Base-by-base conservation (phyloP, 2,888 invertebrate species). In the Microctonus brassicae region DNA sequence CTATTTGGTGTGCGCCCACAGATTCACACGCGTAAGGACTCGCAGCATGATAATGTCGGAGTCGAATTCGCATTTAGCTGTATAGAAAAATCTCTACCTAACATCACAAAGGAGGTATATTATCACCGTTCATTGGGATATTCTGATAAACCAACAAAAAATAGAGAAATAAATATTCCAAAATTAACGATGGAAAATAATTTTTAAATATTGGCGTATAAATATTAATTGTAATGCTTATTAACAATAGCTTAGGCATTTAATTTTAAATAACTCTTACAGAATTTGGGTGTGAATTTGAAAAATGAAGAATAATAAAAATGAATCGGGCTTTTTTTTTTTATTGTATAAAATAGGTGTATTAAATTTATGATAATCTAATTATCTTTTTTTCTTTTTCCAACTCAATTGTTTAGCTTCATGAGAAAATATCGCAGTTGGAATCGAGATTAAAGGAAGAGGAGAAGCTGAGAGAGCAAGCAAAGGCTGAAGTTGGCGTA, bases 41-140 rank as follows among this genome's bases (percentile, higher is more conserved):
- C 72, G 33, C 24, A 67, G 75, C 81, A 82, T 77, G 81, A 83
- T 75, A 82, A 78, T 78, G 83, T 84, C 80, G 88, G 88, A 78
- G 83, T 90, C 83, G 86, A 88, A 81, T 92, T 92, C 89, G 92
- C 92, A 88, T 92, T 90, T 89, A 89, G 90, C 88, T 92, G 92
- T 90, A 91, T 93, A 83, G 92, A 92, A 89, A 92, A 91, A 87
- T 91, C 92, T 83, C 90, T 93, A 86, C 90, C 91, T 77, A 85
- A 88, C 84, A 91, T 93, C 87, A 88, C 91, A 76, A 89, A 89
- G 87, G 91, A 93, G 92, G 92, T 92, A 92, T 76, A 79, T 77
- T 5, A 13, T n/a, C 20, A 20, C 47, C 20, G 53, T 52, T 53
- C 11, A 20, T 7, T 33, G 34, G 22, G 36, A 6, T 39, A 39